Evolutionary conservation across 2,888 invertebrate genomes (phyloP).

Genomic region (Malachius bipustulatus): DNA sequence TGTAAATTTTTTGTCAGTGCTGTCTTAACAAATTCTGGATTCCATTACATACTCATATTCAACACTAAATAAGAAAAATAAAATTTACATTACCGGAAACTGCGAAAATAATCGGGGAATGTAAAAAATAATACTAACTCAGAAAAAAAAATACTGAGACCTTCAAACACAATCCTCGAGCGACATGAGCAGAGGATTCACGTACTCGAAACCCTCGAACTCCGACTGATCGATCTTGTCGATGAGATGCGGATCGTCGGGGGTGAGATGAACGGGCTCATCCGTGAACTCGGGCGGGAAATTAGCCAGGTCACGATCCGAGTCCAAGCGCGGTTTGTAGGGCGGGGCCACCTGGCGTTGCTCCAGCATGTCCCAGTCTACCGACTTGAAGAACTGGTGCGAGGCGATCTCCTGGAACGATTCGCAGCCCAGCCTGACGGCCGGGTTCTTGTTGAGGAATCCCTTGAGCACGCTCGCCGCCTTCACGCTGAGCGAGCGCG

Average conservation of each 20-base stretch:
- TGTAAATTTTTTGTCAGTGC: too few relatives aligned
- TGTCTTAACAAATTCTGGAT: too few relatives aligned
- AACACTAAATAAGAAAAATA: too few relatives aligned
- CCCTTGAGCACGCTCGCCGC: conserved; percentile 95
- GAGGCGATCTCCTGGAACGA: conserved; percentile 90
- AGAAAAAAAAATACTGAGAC: too few relatives aligned
- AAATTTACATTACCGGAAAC: too few relatives aligned
- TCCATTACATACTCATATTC: too few relatives aligned
- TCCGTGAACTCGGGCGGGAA: too few relatives aligned
- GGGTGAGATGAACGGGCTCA: conserved; percentile 86
- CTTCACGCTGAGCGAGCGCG: conserved; percentile 91
- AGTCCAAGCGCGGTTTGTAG: conserved; percentile 91
- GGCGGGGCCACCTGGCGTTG: conserved; percentile 96
- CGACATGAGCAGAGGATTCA: conserved; percentile 98
- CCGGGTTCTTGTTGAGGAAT: conserved; percentile 96
- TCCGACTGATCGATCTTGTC: too few relatives aligned
- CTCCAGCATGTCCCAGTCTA: conserved; percentile 98
- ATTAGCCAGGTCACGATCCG: conserved; percentile 95
- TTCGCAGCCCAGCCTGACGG: conserved; percentile 88
- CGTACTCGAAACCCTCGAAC: conserved; percentile 99
- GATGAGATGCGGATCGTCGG: conserved; percentile 97
- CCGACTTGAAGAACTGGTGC: conserved; percentile 96
- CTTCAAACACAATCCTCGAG: conserved; percentile 98
- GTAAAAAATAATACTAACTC: too few relatives aligned
- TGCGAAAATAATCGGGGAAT: too few relatives aligned